phyloP scores from a whole-genome alignment of 2,797 vertebrate species.

The Helicolenus hilgendorfi region DNA sequence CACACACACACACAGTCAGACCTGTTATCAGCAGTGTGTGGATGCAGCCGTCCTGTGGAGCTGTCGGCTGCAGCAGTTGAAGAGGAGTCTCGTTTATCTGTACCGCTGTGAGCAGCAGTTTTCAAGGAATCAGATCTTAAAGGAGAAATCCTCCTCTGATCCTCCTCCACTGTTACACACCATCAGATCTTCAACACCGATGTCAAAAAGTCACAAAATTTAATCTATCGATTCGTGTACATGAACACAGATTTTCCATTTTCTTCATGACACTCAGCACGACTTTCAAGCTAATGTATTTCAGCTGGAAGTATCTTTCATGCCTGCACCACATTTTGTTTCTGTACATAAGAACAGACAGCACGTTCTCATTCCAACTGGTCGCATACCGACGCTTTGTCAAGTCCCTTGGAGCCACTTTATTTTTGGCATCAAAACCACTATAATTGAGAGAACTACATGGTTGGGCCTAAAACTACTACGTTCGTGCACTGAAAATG shows the following conservation, averaged over 20 bases:
- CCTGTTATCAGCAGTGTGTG: background rate
- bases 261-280: background rate
- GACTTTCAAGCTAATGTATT: background rate
- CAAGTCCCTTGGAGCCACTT: too few species aligned
- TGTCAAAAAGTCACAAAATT: background rate
- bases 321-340: too few species aligned
- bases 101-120: constrained; percentile 12
- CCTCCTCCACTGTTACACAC: background rate
- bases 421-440: too few species aligned
- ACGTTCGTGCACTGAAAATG: too few species aligned
- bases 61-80: background rate
- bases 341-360: too few species aligned
- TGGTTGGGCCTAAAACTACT: too few species aligned
- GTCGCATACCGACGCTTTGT: too few species aligned
- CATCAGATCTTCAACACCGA: background rate
- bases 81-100: background rate
- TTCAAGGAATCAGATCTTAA: background rate
- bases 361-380: too few species aligned
- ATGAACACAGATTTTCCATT: background rate
- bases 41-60: background rate
- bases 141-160: constrained; percentile 6
- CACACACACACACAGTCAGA: background rate
- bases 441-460: too few species aligned
- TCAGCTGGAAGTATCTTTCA: too few species aligned
- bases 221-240: background rate